A percentile compares a stretch with the other conserved stretches of the same genome.
Evolutionary conservation across 2,113 vertebrate species (phyloP).

Genomic region (Cephalopterus ornatus): DNA sequence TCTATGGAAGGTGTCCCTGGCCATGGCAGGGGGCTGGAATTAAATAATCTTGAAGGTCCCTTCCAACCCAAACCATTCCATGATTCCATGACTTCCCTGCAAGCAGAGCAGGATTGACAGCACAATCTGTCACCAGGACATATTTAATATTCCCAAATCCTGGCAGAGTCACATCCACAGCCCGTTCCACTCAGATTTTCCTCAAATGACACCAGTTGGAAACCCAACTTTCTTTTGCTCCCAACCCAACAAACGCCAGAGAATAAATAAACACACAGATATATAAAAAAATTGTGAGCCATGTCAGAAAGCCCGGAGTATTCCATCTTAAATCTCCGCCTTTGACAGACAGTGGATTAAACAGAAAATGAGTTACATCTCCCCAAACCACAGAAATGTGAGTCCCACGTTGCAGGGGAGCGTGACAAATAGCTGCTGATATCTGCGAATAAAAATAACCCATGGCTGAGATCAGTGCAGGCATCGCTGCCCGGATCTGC

Average conservation of each 20-base stretch:
- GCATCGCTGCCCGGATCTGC: background rate
- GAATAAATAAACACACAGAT: background rate
- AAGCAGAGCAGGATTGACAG: fast-evolving
- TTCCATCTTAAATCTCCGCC: slow-evolving; percentile 38
- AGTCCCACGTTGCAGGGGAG: slow-evolving; percentile 14
- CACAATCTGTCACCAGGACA: background rate
- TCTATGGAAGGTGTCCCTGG: background rate
- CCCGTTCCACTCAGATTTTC: background rate
- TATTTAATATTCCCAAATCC: background rate
- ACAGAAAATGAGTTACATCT: slow-evolving; percentile 58
- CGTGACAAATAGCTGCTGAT: slow-evolving; percentile 57
- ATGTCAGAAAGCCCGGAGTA: background rate
- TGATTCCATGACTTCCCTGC: background rate
- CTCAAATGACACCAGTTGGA: background rate
- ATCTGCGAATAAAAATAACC: slow-evolving; percentile 43
- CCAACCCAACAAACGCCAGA: background rate
- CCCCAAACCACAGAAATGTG: background rate
- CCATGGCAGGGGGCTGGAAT: background rate
- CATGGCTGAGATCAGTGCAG: slow-evolving; percentile 5
- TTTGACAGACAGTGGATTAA: slow-evolving; percentile 61
- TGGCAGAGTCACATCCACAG: background rate
- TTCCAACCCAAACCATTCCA: background rate
- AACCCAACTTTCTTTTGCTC: background rate
- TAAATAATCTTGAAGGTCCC: background rate
- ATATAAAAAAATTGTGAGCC: slow-evolving; percentile 19